phyloP scores from a whole-genome alignment of 2,113 vertebrate genomes.

The Elephas maximus region DNA sequence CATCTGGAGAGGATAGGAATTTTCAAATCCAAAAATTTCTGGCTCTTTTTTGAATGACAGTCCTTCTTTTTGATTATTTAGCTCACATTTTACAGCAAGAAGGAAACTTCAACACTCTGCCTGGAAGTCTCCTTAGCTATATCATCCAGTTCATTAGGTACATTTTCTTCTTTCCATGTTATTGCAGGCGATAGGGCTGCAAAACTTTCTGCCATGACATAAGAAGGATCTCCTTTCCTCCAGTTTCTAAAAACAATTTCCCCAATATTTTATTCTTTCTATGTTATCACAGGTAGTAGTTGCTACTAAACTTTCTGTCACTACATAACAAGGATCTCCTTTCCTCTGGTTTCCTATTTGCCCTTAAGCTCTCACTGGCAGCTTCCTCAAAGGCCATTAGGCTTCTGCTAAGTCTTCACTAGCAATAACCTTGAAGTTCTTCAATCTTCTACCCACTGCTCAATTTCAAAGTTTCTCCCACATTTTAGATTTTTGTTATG shows the following conservation, averaged over 20 bases:
- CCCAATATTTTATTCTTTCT: not conserved
- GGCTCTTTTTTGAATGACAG: not conserved
- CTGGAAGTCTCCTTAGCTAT: not conserved
- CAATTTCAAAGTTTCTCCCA: not conserved
- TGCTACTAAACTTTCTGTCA: not conserved
- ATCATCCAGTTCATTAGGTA: too few relatives aligned
- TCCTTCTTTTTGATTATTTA: not conserved
- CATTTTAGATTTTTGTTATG: too few relatives aligned
- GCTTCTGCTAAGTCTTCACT: not conserved
- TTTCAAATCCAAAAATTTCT: not conserved
- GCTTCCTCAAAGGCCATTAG: not conserved
- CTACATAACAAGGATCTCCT: not conserved
- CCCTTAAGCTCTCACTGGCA: not conserved
- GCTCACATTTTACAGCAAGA: conserved; percentile 6
- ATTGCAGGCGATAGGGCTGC: too few relatives aligned
- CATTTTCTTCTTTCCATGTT: too few relatives aligned
- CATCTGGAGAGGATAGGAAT: not conserved
- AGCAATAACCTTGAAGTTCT: not conserved
- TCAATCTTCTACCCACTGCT: not conserved
- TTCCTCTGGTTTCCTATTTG: not conserved
- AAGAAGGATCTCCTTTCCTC: too few relatives aligned
- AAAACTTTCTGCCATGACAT: too few relatives aligned
- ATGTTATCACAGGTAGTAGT: not conserved
- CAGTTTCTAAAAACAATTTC: too few relatives aligned
- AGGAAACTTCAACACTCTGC: not conserved